These are phyloP conservation scores for Dynastes grantii DNA, from an alignment of 2,888 invertebrate species.

Conservation along the genomic window DNA sequence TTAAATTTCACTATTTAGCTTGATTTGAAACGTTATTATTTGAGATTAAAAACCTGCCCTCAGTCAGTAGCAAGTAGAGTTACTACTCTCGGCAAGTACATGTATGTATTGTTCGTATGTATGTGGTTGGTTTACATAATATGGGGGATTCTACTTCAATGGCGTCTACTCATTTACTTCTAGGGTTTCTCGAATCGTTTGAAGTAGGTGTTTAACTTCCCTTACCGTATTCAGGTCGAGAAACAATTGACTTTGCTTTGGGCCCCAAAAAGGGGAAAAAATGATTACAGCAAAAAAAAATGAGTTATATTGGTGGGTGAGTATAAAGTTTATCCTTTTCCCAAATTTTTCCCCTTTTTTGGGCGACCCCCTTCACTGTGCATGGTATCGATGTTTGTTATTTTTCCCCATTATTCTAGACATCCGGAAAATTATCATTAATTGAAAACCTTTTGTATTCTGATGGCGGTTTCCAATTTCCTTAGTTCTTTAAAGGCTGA, in stretches of 20 bases:
- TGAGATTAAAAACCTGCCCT: not conserved
- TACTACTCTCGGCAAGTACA: not conserved
- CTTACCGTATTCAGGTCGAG: not conserved
- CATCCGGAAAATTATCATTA: too few relatives aligned
- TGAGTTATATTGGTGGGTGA: not conserved
- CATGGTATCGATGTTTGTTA: not conserved
- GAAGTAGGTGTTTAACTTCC: not conserved
- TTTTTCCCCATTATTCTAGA: not conserved
- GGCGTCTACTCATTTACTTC: not conserved
- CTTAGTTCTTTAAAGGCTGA: too few relatives aligned
- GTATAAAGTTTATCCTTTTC: not conserved
- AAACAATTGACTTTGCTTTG: constrained; percentile 37
- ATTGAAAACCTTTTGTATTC: too few relatives aligned
- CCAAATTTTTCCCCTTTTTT: constrained; percentile 12
- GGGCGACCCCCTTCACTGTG: not conserved
- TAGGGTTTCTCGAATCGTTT: not conserved
- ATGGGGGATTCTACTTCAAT: not conserved
- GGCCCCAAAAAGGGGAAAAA: too few relatives aligned
- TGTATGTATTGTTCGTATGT: not conserved
- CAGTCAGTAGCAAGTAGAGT: not conserved
- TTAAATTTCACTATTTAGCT: too few relatives aligned
- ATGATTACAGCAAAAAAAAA: constrained; percentile 34
- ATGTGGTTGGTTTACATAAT: not conserved
- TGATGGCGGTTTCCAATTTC: too few relatives aligned
- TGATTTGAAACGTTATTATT: too few relatives aligned